phyloP scores from a whole-genome alignment of 1,140 invertebrate genomes.

The Chymomyza costata region DNA sequence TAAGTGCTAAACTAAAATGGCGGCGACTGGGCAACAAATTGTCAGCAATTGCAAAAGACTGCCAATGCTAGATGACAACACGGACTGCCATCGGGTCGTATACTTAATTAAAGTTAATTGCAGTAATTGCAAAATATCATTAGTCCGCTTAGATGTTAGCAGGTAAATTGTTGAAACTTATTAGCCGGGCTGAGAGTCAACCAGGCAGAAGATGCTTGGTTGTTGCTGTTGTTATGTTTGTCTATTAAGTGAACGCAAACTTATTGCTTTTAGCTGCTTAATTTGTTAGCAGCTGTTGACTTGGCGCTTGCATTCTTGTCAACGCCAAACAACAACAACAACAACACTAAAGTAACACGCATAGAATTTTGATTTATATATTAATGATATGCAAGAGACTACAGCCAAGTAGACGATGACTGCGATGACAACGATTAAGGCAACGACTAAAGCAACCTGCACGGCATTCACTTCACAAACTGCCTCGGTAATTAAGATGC shows the following conservation, averaged over 20 bases:
- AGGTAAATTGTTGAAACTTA: slow-evolving; percentile 60
- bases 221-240: slow-evolving; percentile 37
- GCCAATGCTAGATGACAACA: slow-evolving; percentile 41
- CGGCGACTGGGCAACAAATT: background rate
- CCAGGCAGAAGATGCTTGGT: slow-evolving; percentile 6
- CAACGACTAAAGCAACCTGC: slow-evolving; percentile 6
- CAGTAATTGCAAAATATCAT: slow-evolving; percentile 66
- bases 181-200: slow-evolving; percentile 16
- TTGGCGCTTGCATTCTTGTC: background rate
- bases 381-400: slow-evolving; percentile 66
- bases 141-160: slow-evolving; percentile 21
- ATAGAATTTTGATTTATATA: slow-evolving; percentile 70
- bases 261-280: slow-evolving; percentile 64
- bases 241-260: slow-evolving; percentile 56
- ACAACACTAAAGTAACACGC: slow-evolving; percentile 8
- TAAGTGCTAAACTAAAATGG: slow-evolving; percentile 25
- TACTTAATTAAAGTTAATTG: slow-evolving; percentile 66
- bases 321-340: background rate
- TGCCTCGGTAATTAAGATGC: slow-evolving; percentile 62
- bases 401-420: no score
- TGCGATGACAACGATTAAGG: slow-evolving; percentile 20
- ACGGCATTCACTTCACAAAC: background rate
- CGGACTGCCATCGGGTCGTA: slow-evolving; percentile 42
- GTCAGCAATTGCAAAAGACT: slow-evolving; percentile 15
- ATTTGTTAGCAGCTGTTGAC: slow-evolving; percentile 48